phyloP scores from a whole-genome alignment of 2,113 vertebrate genomes.

The Typhlomys cinereus region DNA sequence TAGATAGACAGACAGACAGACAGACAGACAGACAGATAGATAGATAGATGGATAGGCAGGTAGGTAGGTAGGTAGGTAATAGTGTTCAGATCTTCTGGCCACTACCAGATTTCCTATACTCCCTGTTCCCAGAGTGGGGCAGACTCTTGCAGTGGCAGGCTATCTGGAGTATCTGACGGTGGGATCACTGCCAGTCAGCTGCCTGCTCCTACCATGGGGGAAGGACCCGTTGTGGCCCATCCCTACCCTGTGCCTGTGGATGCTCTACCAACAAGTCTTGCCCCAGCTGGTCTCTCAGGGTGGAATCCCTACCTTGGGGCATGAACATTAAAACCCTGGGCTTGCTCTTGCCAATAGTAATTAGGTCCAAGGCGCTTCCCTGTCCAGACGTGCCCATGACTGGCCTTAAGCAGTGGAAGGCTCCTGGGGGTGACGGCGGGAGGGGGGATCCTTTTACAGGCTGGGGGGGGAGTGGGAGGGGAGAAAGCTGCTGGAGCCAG shows the following conservation, averaged over 20 bases:
- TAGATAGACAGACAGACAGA: no score
- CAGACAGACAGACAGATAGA: no score
- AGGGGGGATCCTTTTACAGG: neutral
- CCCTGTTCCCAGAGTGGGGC: neutral
- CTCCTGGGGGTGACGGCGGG: neutral
- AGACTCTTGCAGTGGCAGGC: neutral
- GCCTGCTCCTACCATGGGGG: neutral
- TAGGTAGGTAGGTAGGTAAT: no score
- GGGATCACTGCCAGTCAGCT: neutral
- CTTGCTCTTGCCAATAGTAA: constrained; percentile 34
- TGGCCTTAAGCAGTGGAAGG: constrained; percentile 14
- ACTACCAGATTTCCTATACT: neutral
- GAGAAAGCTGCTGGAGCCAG: neutral
- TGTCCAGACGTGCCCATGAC: constrained; percentile 32
- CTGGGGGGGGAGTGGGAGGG: neutral
- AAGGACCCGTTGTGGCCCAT: neutral
- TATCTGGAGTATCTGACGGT: neutral
- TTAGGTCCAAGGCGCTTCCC: constrained; percentile 33
- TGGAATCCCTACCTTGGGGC: constrained; percentile 45
- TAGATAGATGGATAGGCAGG: no score
- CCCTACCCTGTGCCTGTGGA: neutral
- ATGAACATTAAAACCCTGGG: constrained; percentile 24
- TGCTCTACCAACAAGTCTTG: neutral
- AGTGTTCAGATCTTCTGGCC: neutral
- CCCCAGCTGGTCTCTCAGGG: neutral